Conservation (phyloP, 2,888 invertebrate genomes). For the Encarsia formosa region DNA sequence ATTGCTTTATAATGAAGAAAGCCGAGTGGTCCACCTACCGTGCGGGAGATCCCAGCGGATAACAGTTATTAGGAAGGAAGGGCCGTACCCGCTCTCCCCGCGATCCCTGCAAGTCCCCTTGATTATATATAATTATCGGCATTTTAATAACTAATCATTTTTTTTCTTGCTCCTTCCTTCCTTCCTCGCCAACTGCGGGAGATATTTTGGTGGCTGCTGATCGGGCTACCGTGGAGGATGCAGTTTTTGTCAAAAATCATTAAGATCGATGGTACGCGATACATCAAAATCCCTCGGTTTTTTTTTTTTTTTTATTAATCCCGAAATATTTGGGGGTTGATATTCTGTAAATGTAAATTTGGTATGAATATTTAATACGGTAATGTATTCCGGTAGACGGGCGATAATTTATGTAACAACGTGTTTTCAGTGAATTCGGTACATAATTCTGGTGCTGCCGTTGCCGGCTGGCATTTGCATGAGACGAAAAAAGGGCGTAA, state of each 20-base stretch:
- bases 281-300: constrained; percentile 8
- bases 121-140: constrained; percentile 52
- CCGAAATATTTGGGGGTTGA: constrained; percentile 24
- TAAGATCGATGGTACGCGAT: too few species aligned
- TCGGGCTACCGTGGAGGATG: too few species aligned
- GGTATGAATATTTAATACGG: too few species aligned
- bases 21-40: constrained; percentile 3
- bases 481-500: neutral
- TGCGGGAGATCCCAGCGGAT: constrained; percentile 44
- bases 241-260: too few species aligned
- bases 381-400: too few species aligned
- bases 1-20: constrained; percentile 11
- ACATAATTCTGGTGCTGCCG: too few species aligned
- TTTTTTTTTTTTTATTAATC: constrained; percentile 17
- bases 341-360: constrained; percentile 12
- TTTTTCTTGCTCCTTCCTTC: too few species aligned
- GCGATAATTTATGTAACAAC: too few species aligned
- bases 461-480: too few species aligned
- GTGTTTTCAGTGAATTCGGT: too few species aligned
- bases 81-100: constrained; percentile 35
- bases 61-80: constrained; percentile 48
- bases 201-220: too few species aligned
- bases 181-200: too few species aligned
- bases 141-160: constrained; percentile 53
- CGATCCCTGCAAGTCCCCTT: constrained; percentile 38